Conservation (phyloP, 2,797 vertebrate genomes). For the Danio jaintianensis region DNA sequence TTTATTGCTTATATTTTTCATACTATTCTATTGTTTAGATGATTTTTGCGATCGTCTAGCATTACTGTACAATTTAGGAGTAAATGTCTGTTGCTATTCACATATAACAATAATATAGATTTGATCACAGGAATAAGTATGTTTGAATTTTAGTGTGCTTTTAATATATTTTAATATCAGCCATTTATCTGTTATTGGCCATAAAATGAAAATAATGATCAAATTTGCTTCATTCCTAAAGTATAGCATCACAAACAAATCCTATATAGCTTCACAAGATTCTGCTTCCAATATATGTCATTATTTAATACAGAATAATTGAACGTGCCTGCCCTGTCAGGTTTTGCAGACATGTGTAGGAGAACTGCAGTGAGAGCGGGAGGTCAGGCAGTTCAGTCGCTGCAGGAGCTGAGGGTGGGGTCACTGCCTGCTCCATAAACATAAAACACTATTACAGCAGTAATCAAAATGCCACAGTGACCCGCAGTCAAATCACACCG, state of each 20-base stretch:
- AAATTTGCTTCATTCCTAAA: neutral
- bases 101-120: neutral
- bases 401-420: slow-evolving; percentile 42
- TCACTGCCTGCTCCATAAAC: slow-evolving; percentile 45
- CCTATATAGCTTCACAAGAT: neutral
- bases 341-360: slow-evolving; percentile 10
- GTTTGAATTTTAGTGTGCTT: neutral
- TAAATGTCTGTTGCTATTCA: neutral
- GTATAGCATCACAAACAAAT: neutral
- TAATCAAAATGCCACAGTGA: slow-evolving; percentile 50
- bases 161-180: neutral
- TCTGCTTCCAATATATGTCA: neutral
- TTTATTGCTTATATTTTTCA: neutral
- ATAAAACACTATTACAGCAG: slow-evolving; percentile 51
- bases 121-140: neutral
- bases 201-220: neutral
- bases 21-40: neutral
- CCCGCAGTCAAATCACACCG: slow-evolving; percentile 32
- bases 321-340: neutral
- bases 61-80: neutral
- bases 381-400: slow-evolving; percentile 36
- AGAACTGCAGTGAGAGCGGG: slow-evolving; percentile 25
- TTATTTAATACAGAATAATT: neutral
- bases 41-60: neutral
- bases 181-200: neutral